Evolutionary conservation across 2,113 vertebrate species (phyloP), one percentile per base, ranked within the genome.

Genomic region (Tupaia chinensis): DNA sequence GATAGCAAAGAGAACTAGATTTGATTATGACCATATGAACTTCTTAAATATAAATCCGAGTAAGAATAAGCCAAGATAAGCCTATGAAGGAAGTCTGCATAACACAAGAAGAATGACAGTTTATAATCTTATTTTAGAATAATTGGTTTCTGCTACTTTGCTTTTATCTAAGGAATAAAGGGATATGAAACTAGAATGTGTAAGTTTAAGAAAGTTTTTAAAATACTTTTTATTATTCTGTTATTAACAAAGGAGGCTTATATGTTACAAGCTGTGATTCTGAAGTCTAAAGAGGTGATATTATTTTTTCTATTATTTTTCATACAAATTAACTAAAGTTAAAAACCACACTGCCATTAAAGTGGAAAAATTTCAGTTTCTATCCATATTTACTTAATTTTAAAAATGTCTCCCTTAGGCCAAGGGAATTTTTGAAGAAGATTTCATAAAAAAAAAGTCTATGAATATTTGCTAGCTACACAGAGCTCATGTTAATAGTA

Each of bases 381-480:
- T 77, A 54, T 72, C 4, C 66, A 58, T 61, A 69, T 84, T 87
- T 74, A 15, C 32, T 80, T 93, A 81, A 60, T 32, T 70, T 54
- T 19, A 76, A 89, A 74, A 81, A 53, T 93, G 22, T 20, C 77
- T 65, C 16, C 19, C 81, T 23, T 74, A 68, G 14, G 9, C 20
- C 9, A 34, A 74, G 56, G 79, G 58, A 58, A 73, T 16, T 73
- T 60, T 74, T 78, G 60, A 12, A 29, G 27, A 87, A 54, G n/a
- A 91, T 65, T 94, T 12, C 25, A 94, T 89, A 63, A 86, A 86
- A 83, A 93, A 82, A 74, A 79, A 1, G 72, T 34, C 60, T 86
- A 70, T 56, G 27, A 77, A 32, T 92, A 80, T 68, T 93, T 70
- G 44, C 22, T 61, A 70, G 13, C 22, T 22, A 34, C 1, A 27